phyloP scores from a whole-genome alignment of 2,113 vertebrate genomes.

The Lates calcarifer region DNA sequence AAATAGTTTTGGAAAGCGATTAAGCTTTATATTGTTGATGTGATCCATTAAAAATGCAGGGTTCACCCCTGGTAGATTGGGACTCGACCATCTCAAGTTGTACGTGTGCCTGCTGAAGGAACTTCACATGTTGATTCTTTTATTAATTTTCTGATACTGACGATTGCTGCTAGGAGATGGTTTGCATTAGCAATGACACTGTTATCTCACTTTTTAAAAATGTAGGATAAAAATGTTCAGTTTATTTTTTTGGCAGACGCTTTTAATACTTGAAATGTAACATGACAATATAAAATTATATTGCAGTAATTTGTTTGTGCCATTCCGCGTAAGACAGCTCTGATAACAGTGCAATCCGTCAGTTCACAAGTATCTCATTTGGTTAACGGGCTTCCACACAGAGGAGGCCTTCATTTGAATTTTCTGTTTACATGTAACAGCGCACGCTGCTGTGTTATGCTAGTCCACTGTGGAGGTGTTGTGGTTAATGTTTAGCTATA shows the following conservation, averaged over 20 bases:
- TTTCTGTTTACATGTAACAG: neutral
- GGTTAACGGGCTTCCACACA: neutral
- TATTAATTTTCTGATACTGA: neutral
- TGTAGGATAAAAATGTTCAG: no score
- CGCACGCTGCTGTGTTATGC: neutral
- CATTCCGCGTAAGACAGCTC: no score
- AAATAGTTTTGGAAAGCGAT: neutral
- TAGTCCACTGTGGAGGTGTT: neutral
- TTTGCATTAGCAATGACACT: neutral
- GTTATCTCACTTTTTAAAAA: no score
- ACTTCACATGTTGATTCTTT: neutral
- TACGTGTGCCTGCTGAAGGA: no score
- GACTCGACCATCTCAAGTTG: neutral
- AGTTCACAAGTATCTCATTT: neutral
- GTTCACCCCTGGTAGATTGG: neutral
- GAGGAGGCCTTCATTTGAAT: neutral
- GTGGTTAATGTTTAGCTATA: neutral
- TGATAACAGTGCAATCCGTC: neutral
- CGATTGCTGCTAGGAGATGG: neutral
- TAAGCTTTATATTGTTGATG: neutral
- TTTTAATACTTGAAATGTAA: neutral
- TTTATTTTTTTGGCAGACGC: neutral
- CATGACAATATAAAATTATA: neutral
- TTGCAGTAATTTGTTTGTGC: neutral
- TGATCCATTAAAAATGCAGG: neutral